Conservation (phyloP, 1,140 invertebrate species). For the Pogonomyrmex barbatus region DNA sequence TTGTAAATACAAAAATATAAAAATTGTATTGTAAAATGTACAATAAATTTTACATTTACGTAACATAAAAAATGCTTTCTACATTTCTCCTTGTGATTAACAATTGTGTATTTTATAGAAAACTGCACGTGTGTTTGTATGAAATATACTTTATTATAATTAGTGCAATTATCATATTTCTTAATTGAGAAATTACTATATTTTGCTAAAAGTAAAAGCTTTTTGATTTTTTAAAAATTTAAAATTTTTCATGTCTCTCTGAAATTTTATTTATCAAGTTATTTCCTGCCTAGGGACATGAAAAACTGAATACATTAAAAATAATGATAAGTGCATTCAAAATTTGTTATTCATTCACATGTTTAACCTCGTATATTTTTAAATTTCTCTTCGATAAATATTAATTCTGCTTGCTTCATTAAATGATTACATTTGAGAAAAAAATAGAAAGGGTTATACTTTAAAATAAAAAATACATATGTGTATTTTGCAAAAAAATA, state of each 20-base stretch:
- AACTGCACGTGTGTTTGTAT: neutral
- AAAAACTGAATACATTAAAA: neutral
- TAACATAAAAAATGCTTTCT: neutral
- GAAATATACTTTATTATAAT: no score
- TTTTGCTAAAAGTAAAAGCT: no score
- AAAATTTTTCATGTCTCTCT: no score
- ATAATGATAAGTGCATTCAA: neutral
- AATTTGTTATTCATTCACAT: neutral
- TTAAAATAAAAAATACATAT: neutral
- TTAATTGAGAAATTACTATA: no score
- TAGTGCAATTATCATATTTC: no score
- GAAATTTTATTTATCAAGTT: neutral
- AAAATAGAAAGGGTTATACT: neutral
- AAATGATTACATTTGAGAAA: neutral
- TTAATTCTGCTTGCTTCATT: neutral
- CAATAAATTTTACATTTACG: no score
- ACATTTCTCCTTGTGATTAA: neutral
- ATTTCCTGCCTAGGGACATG: neutral
- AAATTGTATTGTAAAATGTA: no score
- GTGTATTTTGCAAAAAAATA: slow-evolving; percentile 2
- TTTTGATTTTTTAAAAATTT: no score
- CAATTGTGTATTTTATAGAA: neutral
- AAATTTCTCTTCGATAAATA: neutral
- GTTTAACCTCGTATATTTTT: neutral
- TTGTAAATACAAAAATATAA: no score